Evolutionary conservation across 30 jellyfish, hydroid and myxozoan genomes (phyloP), one percentile per base, ranked within the genome.

Genomic region (Mastigias papua): DNA sequence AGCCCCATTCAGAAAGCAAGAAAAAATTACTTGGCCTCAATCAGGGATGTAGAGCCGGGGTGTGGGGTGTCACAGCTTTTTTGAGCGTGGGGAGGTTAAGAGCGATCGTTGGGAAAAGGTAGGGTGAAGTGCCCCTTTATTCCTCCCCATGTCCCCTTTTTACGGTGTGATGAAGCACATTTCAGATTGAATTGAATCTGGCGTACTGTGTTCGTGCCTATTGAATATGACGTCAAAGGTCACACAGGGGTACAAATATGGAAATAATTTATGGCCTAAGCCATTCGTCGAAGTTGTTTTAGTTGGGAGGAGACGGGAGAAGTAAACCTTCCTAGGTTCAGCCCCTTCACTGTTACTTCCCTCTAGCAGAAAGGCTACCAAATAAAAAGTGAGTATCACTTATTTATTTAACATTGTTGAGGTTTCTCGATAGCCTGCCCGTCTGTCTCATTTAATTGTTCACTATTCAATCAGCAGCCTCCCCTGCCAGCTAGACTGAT

Each of bases 171-270:
- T n/a, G n/a, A n/a, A n/a, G n/a, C n/a, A 15, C 54, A 42, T 15
- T 4, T 4, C 7, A 42, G 54, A 42, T 42, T 42, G 54, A 42
- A 42, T 42, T 42, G 54, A 42, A 42, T 42, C 13, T 42, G 13
- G 54, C 54, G 54, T 8, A 42, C 54, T 42, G 13, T 42, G n/a
- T n/a, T n/a, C n/a, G n/a, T 42, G 54, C 69, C 30, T n/a, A 23
- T 57, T 57, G 74, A 23, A 25, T 63, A 13, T 63, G 74, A 63
- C 74, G 74, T 63, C 42, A 63, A 58, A 25, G 74, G 7, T 49
- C 48, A 15, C 86, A 74, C 75, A 74, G 86, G 86, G 86, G 73
- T 74, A 74, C 86, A 74, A 74, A 74, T 74, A 74, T 74, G 86
- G 26, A n/a, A 74, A 74, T 50, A 19, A 74, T 74, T 25, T 31